A percentile compares a stretch with the other conserved stretches of the same genome.
Evolutionary conservation across 1,140 invertebrate genomes (phyloP).

Genomic region (Formica exsecta): DNA sequence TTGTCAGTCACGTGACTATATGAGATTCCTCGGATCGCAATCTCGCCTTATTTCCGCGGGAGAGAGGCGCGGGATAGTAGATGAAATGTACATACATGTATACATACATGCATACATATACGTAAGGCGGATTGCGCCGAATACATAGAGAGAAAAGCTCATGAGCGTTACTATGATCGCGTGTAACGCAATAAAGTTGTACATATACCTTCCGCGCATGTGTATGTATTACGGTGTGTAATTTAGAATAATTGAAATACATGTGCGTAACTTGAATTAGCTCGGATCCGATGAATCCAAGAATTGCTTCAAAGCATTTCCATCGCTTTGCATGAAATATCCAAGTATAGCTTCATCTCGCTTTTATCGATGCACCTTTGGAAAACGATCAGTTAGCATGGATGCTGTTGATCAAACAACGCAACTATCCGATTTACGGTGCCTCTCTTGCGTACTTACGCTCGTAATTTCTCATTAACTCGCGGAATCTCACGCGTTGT

Average conservation of each 20-base stretch:
- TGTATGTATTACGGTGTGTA: conserved; percentile 7
- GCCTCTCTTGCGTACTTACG: background rate
- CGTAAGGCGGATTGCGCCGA: conserved; percentile 51
- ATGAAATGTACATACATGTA: conserved; percentile 49
- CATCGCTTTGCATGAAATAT: conserved; percentile 15
- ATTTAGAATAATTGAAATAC: conserved; percentile 76
- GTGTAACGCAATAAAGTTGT: conserved; percentile 64
- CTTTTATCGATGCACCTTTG: conserved; percentile 54
- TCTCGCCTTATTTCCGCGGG: conserved; percentile 71
- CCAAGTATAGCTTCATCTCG: conserved; percentile 49
- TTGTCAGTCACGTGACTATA: conserved; percentile 68
- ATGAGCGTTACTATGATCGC: conserved; percentile 32
- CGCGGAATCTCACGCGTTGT: background rate
- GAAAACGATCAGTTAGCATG: background rate
- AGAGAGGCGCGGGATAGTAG: conserved; percentile 36
- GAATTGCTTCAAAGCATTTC: conserved; percentile 48
- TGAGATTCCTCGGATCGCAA: conserved; percentile 71
- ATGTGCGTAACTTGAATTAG: conserved; percentile 13
- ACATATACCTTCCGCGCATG: conserved; percentile 12
- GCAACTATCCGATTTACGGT: conserved; percentile 30
- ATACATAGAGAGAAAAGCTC: conserved; percentile 6
- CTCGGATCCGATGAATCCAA: background rate
- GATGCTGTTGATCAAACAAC: conserved; percentile 43
- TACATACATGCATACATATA: background rate
- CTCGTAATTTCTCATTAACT: conserved; percentile 38